Percentiles rank a stretch among this genome's conserved stretches.
Conservation (phyloP, 2,888 invertebrate genomes). For the Nudaria mundana region DNA sequence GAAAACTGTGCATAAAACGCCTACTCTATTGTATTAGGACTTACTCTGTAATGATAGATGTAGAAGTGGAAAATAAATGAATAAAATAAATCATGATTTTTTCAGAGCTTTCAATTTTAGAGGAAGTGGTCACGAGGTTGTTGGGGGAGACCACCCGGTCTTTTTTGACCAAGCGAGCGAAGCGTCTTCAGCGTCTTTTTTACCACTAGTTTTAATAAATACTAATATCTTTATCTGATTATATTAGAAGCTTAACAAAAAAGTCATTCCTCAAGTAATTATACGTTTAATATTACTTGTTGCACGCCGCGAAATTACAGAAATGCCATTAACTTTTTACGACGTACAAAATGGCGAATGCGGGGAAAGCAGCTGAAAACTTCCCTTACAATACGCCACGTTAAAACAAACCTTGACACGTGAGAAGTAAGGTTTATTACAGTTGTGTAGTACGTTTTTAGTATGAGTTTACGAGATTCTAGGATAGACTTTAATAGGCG, state of each 20-base stretch:
- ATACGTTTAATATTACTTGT: constrained; percentile 73
- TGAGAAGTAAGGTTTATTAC: constrained; percentile 34
- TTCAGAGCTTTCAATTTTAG: no score
- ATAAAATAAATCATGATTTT: no score
- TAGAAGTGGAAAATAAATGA: no score
- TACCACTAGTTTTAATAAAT: no score
- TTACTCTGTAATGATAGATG: no score
- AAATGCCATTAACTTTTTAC: constrained; percentile 72
- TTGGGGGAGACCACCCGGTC: no score
- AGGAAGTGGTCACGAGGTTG: no score
- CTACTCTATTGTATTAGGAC: no score
- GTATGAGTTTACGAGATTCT: constrained; percentile 57
- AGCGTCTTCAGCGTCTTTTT: no score
- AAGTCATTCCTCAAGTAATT: constrained; percentile 51
- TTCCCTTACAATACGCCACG: constrained; percentile 20
- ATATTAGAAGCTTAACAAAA: constrained; percentile 28
- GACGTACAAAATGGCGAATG: constrained; percentile 68
- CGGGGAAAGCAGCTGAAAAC: constrained; percentile 45
- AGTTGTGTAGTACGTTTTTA: constrained; percentile 26
- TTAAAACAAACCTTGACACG: constrained; percentile 39
- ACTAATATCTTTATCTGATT: constrained; percentile 22
- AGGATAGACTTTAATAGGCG: constrained; percentile 71
- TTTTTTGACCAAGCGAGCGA: no score
- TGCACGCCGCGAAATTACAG: constrained; percentile 65
- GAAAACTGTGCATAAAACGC: no score